These are phyloP conservation scores for Ceyx erithaca DNA, from an alignment of 2,797 vertebrate genomes.

Conservation along the genomic window DNA sequence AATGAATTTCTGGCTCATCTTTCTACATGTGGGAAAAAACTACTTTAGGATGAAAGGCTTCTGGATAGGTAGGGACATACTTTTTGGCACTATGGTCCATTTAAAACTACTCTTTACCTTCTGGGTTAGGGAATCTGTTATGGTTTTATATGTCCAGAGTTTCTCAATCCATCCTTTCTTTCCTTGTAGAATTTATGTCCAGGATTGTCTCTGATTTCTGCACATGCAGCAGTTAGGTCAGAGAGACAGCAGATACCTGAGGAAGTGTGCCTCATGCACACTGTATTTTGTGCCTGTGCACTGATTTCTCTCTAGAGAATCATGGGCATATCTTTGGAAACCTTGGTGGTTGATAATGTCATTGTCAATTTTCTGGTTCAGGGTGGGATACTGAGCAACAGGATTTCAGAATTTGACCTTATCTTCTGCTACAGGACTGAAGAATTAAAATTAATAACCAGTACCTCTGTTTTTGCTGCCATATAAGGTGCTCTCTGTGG, in stretches of 20 bases:
- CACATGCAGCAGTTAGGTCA: background rate
- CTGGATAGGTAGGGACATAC: background rate
- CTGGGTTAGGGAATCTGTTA: background rate
- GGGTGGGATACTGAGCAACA: background rate
- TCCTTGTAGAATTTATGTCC: background rate
- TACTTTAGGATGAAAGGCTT: background rate
- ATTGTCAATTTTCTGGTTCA: background rate
- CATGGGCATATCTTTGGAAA: accelerated
- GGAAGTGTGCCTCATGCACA: accelerated
- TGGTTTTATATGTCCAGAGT: background rate
- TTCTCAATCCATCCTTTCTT: background rate
- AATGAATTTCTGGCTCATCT: background rate
- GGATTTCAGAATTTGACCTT: background rate
- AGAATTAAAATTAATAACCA: background rate
- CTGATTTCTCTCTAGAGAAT: background rate
- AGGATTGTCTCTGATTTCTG: background rate
- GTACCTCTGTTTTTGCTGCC: background rate
- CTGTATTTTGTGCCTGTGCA: background rate
- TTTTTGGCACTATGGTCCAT: background rate
- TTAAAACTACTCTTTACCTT: background rate
- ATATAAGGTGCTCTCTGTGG: background rate
- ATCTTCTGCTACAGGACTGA: background rate
- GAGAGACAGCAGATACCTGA: background rate
- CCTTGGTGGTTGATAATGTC: too few species aligned
- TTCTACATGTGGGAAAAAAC: background rate